These are phyloP conservation scores for Formicarius rufipectus DNA, from an alignment of 2,113 vertebrate genomes.

Conservation along the genomic window DNA sequence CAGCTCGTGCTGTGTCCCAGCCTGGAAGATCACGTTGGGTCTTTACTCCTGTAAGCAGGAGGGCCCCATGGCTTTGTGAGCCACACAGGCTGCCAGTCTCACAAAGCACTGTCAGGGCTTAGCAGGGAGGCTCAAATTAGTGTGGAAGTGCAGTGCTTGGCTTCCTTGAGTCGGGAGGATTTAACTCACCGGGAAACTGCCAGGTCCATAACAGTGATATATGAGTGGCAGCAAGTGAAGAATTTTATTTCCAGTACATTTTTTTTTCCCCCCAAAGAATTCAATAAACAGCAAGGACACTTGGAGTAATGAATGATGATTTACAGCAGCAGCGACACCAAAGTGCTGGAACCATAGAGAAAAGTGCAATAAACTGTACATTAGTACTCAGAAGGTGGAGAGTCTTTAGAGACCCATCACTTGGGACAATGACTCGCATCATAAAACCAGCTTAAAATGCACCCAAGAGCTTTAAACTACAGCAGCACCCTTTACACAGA, in stretches of 20 bases:
- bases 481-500: slow-evolving; percentile 39
- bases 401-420: neutral
- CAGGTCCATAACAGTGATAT: neutral
- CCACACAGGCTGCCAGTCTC: slow-evolving; percentile 11
- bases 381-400: neutral
- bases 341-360: neutral
- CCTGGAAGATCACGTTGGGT: neutral
- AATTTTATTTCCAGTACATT: neutral
- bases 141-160: neutral
- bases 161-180: neutral
- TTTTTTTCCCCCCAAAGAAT: neutral
- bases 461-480: neutral
- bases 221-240: neutral
- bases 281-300: neutral
- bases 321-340: neutral
- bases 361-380: slow-evolving; percentile 25
- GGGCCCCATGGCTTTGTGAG: slow-evolving; percentile 14
- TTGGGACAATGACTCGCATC: neutral
- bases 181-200: neutral
- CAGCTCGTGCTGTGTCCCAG: neutral
- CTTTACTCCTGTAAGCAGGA: neutral
- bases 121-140: slow-evolving; percentile 45
- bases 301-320: neutral
- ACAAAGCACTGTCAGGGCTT: slow-evolving; percentile 16
- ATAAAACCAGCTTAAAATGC: slow-evolving; percentile 46